These are phyloP conservation scores for Brotula barbata DNA, from an alignment of 2,797 vertebrate species.

Conservation along the genomic window DNA sequence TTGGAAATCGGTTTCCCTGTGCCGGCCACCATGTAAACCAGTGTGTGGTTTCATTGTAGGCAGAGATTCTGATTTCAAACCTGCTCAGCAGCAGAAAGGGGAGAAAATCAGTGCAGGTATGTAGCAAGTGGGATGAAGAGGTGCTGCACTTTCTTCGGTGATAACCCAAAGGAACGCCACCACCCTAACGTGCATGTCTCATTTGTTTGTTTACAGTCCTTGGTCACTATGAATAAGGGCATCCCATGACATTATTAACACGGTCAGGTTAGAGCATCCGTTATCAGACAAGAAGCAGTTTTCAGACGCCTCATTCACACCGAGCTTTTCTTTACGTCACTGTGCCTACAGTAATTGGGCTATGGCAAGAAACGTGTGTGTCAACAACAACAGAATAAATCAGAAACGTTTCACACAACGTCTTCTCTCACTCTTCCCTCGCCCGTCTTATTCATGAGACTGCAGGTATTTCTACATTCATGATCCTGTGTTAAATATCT, in stretches of 20 bases:
- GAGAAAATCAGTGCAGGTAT: conserved; percentile 66
- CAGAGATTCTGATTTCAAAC: conserved; percentile 70
- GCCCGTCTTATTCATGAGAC: too few species aligned
- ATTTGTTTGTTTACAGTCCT: conserved; percentile 5
- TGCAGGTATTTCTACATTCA: too few species aligned
- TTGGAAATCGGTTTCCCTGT: conserved; percentile 58
- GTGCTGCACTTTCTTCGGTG: conserved; percentile 6
- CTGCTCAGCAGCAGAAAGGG: conserved; percentile 64
- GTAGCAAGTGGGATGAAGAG: conserved; percentile 63
- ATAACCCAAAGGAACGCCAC: background rate
- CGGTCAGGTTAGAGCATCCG: background rate
- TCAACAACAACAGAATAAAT: too few species aligned
- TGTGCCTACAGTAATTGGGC: too few species aligned
- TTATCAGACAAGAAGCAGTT: too few species aligned
- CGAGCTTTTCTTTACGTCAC: too few species aligned
- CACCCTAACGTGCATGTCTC: background rate
- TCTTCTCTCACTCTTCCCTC: too few species aligned
- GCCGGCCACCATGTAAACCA: conserved; percentile 60
- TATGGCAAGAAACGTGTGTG: too few species aligned
- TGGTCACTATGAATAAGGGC: background rate
- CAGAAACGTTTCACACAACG: too few species aligned
- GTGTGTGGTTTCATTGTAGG: conserved; percentile 77
- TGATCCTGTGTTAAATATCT: too few species aligned
- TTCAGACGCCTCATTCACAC: too few species aligned
- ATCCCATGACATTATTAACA: conserved; percentile 23